Conservation (phyloP, 2,888 invertebrate genomes). For the Thumatha senex region DNA sequence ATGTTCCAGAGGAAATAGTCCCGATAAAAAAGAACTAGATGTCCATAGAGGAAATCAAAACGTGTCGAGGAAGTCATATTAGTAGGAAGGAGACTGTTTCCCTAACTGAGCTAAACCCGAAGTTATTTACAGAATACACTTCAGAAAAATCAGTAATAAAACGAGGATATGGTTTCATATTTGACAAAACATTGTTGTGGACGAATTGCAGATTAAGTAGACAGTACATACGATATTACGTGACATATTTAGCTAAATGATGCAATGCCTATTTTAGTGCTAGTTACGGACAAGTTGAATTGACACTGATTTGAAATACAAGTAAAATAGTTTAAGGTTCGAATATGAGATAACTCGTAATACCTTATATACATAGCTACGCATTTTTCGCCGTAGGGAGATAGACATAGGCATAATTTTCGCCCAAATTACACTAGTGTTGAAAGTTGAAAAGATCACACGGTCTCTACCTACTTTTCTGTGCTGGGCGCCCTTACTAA, state of each 20-base stretch:
- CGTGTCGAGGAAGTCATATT: too few species aligned
- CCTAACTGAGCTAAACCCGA: background rate
- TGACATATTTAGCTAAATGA: background rate
- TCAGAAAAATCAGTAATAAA: background rate
- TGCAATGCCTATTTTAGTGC: constrained; percentile 20
- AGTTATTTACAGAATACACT: background rate
- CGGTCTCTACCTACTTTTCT: too few species aligned
- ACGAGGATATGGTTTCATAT: constrained; percentile 15
- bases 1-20: too few species aligned
- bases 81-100: background rate
- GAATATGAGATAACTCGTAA: background rate
- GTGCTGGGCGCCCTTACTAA: too few species aligned
- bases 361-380: too few species aligned
- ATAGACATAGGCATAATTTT: too few species aligned
- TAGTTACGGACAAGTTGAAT: constrained; percentile 29
- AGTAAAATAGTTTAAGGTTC: constrained; percentile 11
- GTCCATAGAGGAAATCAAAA: too few species aligned
- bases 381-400: too few species aligned
- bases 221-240: constrained; percentile 10
- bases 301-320: constrained; percentile 14
- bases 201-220: constrained; percentile 1
- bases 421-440: too few species aligned
- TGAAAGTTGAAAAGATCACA: too few species aligned
- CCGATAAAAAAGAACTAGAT: too few species aligned
- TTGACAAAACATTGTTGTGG: constrained; percentile 17